These are phyloP conservation scores for Chelon auratus DNA, from an alignment of 2,797 vertebrate species.

Conservation along the genomic window DNA sequence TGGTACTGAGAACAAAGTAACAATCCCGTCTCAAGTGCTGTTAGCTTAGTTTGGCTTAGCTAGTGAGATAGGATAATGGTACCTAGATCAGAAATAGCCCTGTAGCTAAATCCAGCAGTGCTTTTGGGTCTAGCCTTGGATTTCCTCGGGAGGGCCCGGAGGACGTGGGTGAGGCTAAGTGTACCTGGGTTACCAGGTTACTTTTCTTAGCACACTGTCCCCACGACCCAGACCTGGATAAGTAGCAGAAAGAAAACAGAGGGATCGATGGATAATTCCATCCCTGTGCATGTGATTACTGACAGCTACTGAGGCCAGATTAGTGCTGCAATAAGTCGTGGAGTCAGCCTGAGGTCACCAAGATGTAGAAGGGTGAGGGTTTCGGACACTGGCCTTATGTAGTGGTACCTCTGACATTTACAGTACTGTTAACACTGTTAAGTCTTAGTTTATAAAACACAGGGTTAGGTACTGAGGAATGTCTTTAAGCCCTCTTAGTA, in stretches of 20 bases:
- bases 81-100: constrained; percentile 45
- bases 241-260: constrained; percentile 47
- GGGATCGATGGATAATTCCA: constrained; percentile 61
- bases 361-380: constrained; percentile 33
- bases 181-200: constrained; percentile 31
- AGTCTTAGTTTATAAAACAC: constrained; percentile 2
- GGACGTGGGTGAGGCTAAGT: not conserved
- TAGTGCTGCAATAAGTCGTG: constrained; percentile 62
- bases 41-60: constrained; percentile 46
- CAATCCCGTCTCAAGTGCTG: constrained; percentile 26
- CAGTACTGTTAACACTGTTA: not conserved
- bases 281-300: constrained; percentile 73
- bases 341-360: constrained; percentile 57
- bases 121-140: constrained; percentile 29
- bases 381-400: constrained; percentile 27
- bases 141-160: constrained; percentile 15
- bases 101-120: constrained; percentile 46
- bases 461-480: not conserved
- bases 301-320: constrained; percentile 69
- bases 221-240: constrained; percentile 28
- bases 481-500: not conserved
- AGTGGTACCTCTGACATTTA: not conserved
- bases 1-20: constrained; percentile 30
- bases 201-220: constrained; percentile 29
- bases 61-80: constrained; percentile 43